Base-by-base conservation (phyloP, 30 jellyfish, hydroid and myxozoan genomes). In the Aurelia sp. region DNA sequence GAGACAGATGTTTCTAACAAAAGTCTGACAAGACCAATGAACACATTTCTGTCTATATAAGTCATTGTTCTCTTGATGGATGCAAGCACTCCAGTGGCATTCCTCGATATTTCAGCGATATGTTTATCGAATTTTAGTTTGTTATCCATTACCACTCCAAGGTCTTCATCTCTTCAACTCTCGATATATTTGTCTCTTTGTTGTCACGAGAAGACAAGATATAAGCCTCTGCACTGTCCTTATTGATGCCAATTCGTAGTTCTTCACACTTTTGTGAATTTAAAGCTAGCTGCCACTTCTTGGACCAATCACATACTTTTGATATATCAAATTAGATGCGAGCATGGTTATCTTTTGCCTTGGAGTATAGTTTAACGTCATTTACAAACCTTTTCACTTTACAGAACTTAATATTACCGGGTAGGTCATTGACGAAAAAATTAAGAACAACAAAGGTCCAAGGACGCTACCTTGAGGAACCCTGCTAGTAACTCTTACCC, bases 131-230 rank as follows among this genome's bases (percentile, higher is more conserved):
- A 41, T 6, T 41, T 41, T 41, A 41, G 52, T 6, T 71, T 44
- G 64, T 40, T 71, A 40, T 35, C 65, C 62, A 71, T 71, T 18
- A 6, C 9, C 27, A 20, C 63, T 41, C 71, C 62, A 6, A 73
- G 84, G 70, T 73, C 84, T 51, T 51, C 84, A 44, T 73, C 13
- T 73, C 84, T 48, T 73, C 52, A 50, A 52, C 71, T 4, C 20
- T 73, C 71, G 70, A 51, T 13, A 73, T 73, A 16, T 0, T 53
- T 40, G 40, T 47, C n/a, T 22, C 52, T 22, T 4, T 66, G 6
- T 13, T n/a, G 64, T 70, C 64, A 3, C 37, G 62, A 70, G 64
- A 33, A 0, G 81, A 4, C 40, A 70, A 70, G 27, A 4, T 70
- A 6, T 30, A 70, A 33, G 64, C 31, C 17, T 70, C 31, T 33